These are phyloP conservation scores for Sebastes melanostomus DNA, from an alignment of 2,797 vertebrate genomes.

Conservation along the genomic window DNA sequence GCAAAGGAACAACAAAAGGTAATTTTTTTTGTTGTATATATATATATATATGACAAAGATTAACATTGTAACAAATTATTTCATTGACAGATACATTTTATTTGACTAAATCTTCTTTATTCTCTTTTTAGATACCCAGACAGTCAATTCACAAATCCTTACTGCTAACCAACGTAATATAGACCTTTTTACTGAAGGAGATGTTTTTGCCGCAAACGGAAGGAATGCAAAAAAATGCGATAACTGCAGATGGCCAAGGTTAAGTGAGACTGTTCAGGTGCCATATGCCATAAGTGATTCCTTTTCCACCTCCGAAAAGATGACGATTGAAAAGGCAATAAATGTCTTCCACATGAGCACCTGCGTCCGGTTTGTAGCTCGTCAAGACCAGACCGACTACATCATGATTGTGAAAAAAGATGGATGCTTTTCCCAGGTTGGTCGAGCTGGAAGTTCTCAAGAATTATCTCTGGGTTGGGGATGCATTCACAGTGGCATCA, in stretches of 20 bases:
- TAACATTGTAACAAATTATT: fast-evolving
- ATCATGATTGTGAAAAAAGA: neutral
- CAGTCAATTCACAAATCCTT: slow-evolving; percentile 1
- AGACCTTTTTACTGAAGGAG: neutral
- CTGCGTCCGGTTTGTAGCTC: slow-evolving; percentile 6
- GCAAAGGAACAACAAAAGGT: slow-evolving; percentile 11
- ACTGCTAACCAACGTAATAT: neutral
- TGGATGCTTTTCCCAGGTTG: neutral
- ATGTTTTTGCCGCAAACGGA: neutral
- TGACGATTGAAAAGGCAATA: fast-evolving
- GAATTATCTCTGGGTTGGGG: neutral
- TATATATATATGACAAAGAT: neutral
- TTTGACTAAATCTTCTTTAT: neutral
- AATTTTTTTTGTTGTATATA: neutral
- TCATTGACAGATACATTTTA: too few relatives aligned
- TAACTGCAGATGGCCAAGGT: slow-evolving; percentile 1
- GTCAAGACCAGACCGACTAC: fast-evolving
- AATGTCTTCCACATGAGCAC: neutral
- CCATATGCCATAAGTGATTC: neutral
- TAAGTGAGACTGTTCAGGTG: neutral
- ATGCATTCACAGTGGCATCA: neutral
- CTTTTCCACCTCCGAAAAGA: neutral
- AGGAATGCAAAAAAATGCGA: neutral
- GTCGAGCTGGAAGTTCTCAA: neutral
- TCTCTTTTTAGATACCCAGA: neutral